phyloP scores from a whole-genome alignment of 2,113 vertebrate genomes.

The Cacatua alba region DNA sequence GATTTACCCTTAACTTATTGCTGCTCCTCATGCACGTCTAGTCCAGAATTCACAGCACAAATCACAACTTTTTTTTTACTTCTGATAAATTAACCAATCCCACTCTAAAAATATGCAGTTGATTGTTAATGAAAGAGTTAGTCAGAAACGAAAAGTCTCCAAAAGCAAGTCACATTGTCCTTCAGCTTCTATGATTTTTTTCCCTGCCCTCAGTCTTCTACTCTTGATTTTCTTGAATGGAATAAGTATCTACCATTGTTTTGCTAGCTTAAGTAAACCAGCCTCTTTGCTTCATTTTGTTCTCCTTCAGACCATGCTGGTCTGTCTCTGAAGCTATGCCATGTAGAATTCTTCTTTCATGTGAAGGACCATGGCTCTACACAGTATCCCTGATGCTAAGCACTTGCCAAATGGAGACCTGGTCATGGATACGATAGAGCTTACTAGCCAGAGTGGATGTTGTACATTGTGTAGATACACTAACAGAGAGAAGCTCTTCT shows the following conservation, averaged over 20 bases:
- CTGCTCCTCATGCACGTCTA: not conserved
- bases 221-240: not conserved
- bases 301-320: not conserved
- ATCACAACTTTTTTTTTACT: not conserved
- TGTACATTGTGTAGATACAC: not conserved
- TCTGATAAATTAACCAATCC: not conserved
- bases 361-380: not conserved
- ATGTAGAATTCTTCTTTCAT: not conserved
- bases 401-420: not conserved
- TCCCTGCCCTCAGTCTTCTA: not conserved
- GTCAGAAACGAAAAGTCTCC: not conserved
- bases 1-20: not conserved
- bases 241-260: not conserved
- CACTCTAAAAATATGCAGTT: not conserved
- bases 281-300: not conserved
- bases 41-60: not conserved
- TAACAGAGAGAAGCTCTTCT: not conserved
- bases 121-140: not conserved
- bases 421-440: not conserved
- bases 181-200: not conserved
- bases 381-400: not conserved
- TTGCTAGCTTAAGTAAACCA: not conserved
- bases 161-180: not conserved
- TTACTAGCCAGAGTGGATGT: not conserved
- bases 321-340: not conserved